These are phyloP conservation scores for Tetragnatha montana DNA, from an alignment of 2,888 invertebrate species.

Conservation along the genomic window DNA sequence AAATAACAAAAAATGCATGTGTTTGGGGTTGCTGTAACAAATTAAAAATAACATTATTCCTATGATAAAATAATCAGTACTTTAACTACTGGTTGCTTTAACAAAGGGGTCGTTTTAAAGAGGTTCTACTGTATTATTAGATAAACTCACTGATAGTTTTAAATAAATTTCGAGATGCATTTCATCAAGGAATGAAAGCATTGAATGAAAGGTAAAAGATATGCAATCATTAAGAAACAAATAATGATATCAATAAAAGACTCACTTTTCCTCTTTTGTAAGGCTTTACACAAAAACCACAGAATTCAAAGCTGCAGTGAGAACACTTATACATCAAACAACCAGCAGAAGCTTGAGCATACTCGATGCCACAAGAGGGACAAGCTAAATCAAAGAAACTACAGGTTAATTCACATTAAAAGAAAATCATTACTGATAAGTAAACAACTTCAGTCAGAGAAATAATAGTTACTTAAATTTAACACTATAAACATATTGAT, in stretches of 20 bases:
- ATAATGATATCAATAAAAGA: slow-evolving; percentile 9
- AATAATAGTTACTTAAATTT: not conserved
- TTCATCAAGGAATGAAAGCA: not conserved
- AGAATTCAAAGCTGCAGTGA: slow-evolving; percentile 94
- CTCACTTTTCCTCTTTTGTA: slow-evolving; percentile 86
- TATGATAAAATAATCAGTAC: too few species aligned
- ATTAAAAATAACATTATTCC: too few species aligned
- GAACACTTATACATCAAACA: slow-evolving; percentile 98
- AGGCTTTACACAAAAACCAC: slow-evolving; percentile 92
- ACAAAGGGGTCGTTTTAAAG: too few species aligned
- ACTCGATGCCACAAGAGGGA: slow-evolving; percentile 93
- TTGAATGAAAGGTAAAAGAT: not conserved
- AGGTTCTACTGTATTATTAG: too few species aligned
- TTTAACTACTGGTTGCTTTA: too few species aligned
- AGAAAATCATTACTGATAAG: not conserved
- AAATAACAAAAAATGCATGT: too few species aligned
- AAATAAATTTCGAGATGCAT: not conserved
- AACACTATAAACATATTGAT: too few species aligned
- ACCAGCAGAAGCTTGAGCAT: slow-evolving; percentile 90
- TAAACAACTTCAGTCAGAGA: too few species aligned
- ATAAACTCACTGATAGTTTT: too few species aligned
- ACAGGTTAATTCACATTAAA: not conserved
- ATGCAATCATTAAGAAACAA: too few species aligned
- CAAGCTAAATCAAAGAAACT: slow-evolving; percentile 80
- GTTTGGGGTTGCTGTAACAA: too few species aligned